These are phyloP conservation scores for Trachymyrmex cornetzi DNA, from an alignment of 1,140 invertebrate genomes.

Conservation along the genomic window DNA sequence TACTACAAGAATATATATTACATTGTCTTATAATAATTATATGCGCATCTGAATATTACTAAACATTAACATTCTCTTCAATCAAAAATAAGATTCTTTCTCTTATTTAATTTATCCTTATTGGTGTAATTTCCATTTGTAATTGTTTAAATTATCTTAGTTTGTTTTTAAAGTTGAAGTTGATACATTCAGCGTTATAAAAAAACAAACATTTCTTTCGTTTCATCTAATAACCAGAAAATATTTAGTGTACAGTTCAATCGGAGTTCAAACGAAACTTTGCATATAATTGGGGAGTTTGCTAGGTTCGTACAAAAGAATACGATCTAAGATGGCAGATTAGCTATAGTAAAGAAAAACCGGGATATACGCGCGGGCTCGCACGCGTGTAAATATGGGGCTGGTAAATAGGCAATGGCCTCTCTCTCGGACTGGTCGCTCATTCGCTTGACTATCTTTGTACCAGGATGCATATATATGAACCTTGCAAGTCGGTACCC, in stretches of 20 bases:
- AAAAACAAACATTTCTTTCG: background rate
- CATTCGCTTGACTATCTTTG: constrained; percentile 39
- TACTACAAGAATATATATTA: background rate
- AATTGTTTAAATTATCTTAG: background rate
- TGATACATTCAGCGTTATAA: background rate
- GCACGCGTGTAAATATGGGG: constrained; percentile 75
- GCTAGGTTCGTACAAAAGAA: constrained; percentile 62
- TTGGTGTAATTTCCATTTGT: too few species aligned
- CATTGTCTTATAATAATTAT: too few species aligned
- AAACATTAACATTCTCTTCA: too few species aligned
- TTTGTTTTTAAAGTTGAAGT: background rate
- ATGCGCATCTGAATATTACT: too few species aligned
- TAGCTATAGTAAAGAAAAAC: constrained; percentile 77
- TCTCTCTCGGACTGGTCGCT: constrained; percentile 5
- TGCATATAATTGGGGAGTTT: constrained; percentile 35
- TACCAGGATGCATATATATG: constrained; percentile 67
- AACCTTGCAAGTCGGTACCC: constrained; percentile 40
- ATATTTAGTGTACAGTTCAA: constrained; percentile 15
- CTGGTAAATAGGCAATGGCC: constrained; percentile 72
- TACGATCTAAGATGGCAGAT: constrained; percentile 81
- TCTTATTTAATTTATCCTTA: too few species aligned
- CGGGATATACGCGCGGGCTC: constrained; percentile 50
- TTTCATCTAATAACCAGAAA: background rate
- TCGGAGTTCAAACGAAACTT: constrained; percentile 57
- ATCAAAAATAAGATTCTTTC: too few species aligned